Evolutionary conservation across 2,113 vertebrate genomes (phyloP), one percentile per base, ranked within the genome.

Genomic region (Xyrauchen texanus): DNA sequence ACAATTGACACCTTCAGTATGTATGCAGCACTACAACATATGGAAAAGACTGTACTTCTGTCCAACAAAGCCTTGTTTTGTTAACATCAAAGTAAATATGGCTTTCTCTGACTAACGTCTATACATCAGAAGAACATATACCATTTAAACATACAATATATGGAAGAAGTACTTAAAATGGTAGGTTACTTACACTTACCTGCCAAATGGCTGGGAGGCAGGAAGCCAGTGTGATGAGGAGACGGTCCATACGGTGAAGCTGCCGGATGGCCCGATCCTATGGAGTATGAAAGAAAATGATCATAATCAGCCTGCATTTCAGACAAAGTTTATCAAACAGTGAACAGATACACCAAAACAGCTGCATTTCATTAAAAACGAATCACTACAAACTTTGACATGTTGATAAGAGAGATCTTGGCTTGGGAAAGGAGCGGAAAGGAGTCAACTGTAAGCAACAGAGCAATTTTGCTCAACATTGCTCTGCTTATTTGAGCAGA

Each of bases 181-280:
- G 12, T 69, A 83, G 85, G 68, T 90, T 94, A 93, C 94, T 94
- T 90, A 91, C 93, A 93, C 97, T 94, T 94, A 99, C 98, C 98
- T 94, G 96, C 94, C 94, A 98, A 93, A 92, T 97, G 97, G 89
- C 94, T 91, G 0, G 96, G 87, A 84, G 97, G 94, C 93, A 99
- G 94, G 92, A 98, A 98, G 85, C 96, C 93, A 87, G 95, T 91
- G 63, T 95, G 96, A 85, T 96, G 96, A 67, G 95, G 92, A 2
- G 95, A 92, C 8, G 93, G 94, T 77, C 96, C 96, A 2, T 96
- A 98, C 0, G 95, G 94, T 71, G 91, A 93, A 61, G 94, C 86
- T 15, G 92, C 84, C 4, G 93, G 87, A 80, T 97, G 96, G 45
- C 94, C 87, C 0, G 95, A 92, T 86, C 96, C 96, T 98, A 87